Base-by-base conservation (phyloP, 2,888 invertebrate species). In the Dryococelus australis region DNA sequence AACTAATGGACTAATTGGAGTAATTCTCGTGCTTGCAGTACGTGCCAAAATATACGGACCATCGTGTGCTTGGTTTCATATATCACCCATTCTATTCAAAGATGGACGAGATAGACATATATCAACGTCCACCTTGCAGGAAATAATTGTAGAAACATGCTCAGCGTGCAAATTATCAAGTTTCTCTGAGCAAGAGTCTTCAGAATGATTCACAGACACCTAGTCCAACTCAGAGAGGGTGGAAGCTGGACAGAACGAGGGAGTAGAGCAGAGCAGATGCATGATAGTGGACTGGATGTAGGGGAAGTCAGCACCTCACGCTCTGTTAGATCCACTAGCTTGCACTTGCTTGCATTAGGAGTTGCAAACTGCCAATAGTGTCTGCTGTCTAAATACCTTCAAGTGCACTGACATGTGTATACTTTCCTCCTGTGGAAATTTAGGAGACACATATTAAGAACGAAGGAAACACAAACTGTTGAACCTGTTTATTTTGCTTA, bases 1-100 rank as follows among this genome's bases (percentile, higher is more conserved):
- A 79, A 79, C 79, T 79, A 8, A 79, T 79, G 79, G 79, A 79
- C 79, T 6, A 79, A 79, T n/a, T 79, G 79, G 79, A 79, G 47
- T 3, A 47, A 13, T 13, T 47, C 47, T 13, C 47, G 47, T 16
- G 16, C 16, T 13, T 47, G 3, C 79, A 6, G 24, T 79, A 79
- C 9, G 79, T 10, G 20, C 79, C n/a, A 8, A n/a, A 79, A 79
- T 79, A 10, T 79, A 6, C 9, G 16, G 79, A 13, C 3, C 79
- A 79, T 79, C 79, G 9, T 27, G n/a, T 1, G 79, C 3, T 4
- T 47, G 47, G 16, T 16, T 47, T 47, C 0, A 47, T 3, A 47
- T 47, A 47, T 6, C 47, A 47, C 16, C 8, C 9, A 79, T 24
- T 79, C n/a, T 79, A 20, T 20, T 10, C 9, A 24, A 79, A 79